Evolutionary conservation across 2,888 invertebrate genomes (phyloP).

Genomic region (Volucella bombylans): DNA sequence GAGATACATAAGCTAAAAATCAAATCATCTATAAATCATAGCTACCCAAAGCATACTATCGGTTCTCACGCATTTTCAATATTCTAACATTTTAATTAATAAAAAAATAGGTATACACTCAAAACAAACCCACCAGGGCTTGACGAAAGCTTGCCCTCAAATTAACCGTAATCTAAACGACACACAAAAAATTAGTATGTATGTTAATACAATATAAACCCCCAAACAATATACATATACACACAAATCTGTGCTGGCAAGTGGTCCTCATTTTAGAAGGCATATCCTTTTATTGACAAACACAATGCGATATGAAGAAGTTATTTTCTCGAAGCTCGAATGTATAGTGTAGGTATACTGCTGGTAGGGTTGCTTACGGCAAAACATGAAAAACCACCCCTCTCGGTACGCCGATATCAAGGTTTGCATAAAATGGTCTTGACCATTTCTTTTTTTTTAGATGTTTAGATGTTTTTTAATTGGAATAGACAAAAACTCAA

Average conservation of each 20-base stretch:
- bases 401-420: background rate
- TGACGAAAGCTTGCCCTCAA: slow-evolving; percentile 17
- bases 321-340: slow-evolving; percentile 4
- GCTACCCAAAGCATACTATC: background rate
- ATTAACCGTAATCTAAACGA: slow-evolving; percentile 21
- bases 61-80: background rate
- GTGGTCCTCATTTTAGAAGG: slow-evolving; percentile 2
- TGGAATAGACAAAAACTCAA: background rate
- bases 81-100: background rate
- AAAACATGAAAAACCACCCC: slow-evolving; percentile 29
- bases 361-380: slow-evolving; percentile 7
- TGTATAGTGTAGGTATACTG: background rate
- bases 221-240: background rate
- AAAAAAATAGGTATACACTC: background rate
- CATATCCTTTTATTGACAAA: slow-evolving; percentile 60
- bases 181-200: background rate
- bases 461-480: no score
- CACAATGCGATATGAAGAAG: slow-evolving; percentile 26
- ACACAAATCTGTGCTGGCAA: slow-evolving; percentile 14
- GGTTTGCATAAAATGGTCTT: background rate
- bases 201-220: background rate
- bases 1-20: no score
- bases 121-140: slow-evolving; percentile 5
- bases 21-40: background rate
- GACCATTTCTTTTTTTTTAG: background rate